Base-by-base conservation (phyloP, 92 coral and sea anemone genomes). In the Epizoanthus scotinus region DNA sequence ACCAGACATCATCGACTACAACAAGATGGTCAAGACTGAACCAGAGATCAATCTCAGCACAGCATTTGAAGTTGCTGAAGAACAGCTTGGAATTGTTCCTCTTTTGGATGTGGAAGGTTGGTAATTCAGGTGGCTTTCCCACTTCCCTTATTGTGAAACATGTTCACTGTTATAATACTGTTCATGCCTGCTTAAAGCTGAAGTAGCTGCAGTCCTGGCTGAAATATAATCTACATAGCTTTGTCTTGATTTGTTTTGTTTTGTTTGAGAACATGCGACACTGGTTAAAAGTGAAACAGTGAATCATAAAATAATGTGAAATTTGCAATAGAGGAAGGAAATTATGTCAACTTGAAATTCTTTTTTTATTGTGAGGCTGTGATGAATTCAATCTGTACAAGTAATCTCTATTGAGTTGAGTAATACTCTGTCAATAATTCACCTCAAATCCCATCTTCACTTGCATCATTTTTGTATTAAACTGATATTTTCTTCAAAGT, bases 51-150 rank as follows among this genome's bases (percentile, higher is more conserved):
- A 96, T 81, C 86, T 96, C 66, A 93, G 94, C 70, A 90, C 91
- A 52, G 99, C 99, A 15, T 96, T 96, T 91, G 99, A 96, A 84
- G 99, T 96, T 19, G 99, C 99, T 21, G 99, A 96, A 63, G 90
- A 93, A 8, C 96, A 96, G 75, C 92, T 96, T 24, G 95, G 90
- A 56, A 96, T 96, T 55, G 92, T 97, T 34, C 99, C 96, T 6
- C 91, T 96, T 55, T 65, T 96, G 22, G 99, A 96, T 83, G 94
- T 93, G 9, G 94, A 94, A 82, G 99, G 99, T 96, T 28, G 64
- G 85, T 22, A 27, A 40, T 38, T 7, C n/a, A 52, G n/a, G 6
- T 21, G 26, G 19, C 40, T 2, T 34, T 34, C 40, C 40, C 40
- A 34, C 40, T 34, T 34, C 6, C 40, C 2, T 34, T 1, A 34